These are phyloP conservation scores for Agrochola macilenta DNA, from an alignment of 2,888 invertebrate species.

Conservation along the genomic window DNA sequence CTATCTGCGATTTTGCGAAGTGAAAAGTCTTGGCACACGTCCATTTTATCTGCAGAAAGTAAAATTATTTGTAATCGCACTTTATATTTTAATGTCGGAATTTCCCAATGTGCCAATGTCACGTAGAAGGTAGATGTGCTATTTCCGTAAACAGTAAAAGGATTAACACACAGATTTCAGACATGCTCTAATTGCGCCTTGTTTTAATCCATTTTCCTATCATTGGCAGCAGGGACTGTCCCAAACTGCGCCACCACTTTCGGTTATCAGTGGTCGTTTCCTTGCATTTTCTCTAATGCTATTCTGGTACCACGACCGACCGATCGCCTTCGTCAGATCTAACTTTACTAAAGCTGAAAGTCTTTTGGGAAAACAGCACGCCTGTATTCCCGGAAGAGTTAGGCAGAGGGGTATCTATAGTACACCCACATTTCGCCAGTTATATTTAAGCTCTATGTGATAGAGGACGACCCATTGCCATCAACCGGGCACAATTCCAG, in stretches of 20 bases:
- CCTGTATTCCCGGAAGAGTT: too few species aligned
- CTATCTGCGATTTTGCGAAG: constrained; percentile 44
- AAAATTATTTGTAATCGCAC: constrained; percentile 36
- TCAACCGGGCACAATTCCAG: too few species aligned
- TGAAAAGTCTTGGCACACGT: constrained; percentile 56
- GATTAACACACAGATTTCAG: not conserved
- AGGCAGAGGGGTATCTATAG: too few species aligned
- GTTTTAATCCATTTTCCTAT: not conserved
- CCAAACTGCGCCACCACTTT: not conserved
- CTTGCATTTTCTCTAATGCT: not conserved
- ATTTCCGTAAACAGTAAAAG: not conserved
- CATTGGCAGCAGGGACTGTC: not conserved
- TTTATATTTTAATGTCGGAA: constrained; percentile 4
- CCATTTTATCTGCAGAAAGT: constrained; percentile 61
- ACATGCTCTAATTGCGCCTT: not conserved
- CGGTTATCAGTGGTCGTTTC: not conserved
- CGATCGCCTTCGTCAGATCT: not conserved
- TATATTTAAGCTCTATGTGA: too few species aligned
- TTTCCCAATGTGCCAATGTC: not conserved
- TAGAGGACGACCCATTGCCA: too few species aligned
- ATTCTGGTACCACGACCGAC: not conserved
- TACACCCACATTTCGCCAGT: too few species aligned
- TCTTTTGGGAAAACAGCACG: too few species aligned
- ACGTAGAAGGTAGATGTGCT: not conserved
- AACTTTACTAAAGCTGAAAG: not conserved